phyloP scores from a whole-genome alignment of 2,113 vertebrate species.

The Mirza zaza region DNA sequence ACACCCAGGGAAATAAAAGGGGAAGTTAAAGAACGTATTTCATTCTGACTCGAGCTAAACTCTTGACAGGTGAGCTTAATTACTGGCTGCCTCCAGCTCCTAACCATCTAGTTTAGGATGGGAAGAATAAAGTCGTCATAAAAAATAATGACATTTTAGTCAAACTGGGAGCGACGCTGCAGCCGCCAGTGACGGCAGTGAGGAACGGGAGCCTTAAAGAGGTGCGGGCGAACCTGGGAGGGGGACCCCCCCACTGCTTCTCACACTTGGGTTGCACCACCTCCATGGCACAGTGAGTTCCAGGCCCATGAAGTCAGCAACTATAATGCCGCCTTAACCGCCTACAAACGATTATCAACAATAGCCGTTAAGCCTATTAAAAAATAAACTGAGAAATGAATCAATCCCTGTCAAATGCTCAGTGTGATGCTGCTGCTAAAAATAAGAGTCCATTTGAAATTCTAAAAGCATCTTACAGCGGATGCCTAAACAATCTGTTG shows the following conservation, averaged over 20 bases:
- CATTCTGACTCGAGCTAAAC: not conserved
- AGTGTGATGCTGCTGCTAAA: constrained; percentile 38
- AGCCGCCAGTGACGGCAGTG: not conserved
- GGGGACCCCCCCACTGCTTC: not conserved
- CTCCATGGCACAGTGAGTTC: not conserved
- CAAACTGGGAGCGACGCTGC: not conserved
- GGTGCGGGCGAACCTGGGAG: not conserved
- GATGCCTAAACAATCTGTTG: not conserved
- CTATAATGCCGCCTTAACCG: not conserved
- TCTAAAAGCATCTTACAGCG: not conserved
- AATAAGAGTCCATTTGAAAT: constrained; percentile 39
- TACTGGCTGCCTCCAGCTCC: not conserved
- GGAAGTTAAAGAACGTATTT: not conserved
- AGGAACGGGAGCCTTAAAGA: not conserved
- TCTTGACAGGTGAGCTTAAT: constrained; percentile 55
- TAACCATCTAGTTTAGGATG: not conserved
- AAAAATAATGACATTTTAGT: not conserved
- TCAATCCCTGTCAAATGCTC: constrained; percentile 54
- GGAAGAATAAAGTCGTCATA: not conserved
- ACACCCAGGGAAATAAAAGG: not conserved
- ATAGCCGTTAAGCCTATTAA: constrained; percentile 28
- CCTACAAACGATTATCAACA: not conserved
- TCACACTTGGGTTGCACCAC: not conserved
- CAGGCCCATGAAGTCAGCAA: not conserved
- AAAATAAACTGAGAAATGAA: constrained; percentile 40